Evolutionary conservation across 2,888 invertebrate genomes (phyloP), one percentile per base, ranked within the genome.

Genomic region (Ophonus ardosiacus): DNA sequence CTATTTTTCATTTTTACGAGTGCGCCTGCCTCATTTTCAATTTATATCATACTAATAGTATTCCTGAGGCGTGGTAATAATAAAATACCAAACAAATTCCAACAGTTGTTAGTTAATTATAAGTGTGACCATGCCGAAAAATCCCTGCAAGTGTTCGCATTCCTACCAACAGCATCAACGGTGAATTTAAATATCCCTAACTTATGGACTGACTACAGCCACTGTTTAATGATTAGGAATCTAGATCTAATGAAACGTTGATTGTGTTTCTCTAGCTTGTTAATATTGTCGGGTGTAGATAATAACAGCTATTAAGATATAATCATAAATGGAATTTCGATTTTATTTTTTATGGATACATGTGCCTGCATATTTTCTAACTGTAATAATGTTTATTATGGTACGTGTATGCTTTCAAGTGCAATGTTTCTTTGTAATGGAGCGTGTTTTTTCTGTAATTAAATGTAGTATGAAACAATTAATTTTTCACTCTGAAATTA

Each of bases 301-400:
- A 74, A 74, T 74, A 74, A 74, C 71, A 74, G 43, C 71, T 24
- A 74, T 74, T 74, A 74, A 74, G 71, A 74, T 74, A 43, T 74
- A 74, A 74, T 74, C 71, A 74, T 74, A 74, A 74, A 40, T 43
- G 71, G 71, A 74, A 74, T 74, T 63, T 74, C 43, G 71, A 74
- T 43, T 74, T 18, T 43, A 43, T 74, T 74, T 74, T 43, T 74
- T 43, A 74, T 40, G 31, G 38, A 7, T 68, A n/a, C 31, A 38
- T 68, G 13, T 18, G 13, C 31, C 43, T 74, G 71, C 71, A 74
- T 74, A 74, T 43, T 74, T 43, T 17, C 43, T 18, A 43, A 18
- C 17, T 40, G 31, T 68, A 68, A 68, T 68, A 31, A 13, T 13
- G 63, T 68, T 68, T 68, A 68, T 68, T 63, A 63, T 63, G 24